Base-by-base conservation (phyloP, 2,888 invertebrate genomes). In the Epinotia bilunana region DNA sequence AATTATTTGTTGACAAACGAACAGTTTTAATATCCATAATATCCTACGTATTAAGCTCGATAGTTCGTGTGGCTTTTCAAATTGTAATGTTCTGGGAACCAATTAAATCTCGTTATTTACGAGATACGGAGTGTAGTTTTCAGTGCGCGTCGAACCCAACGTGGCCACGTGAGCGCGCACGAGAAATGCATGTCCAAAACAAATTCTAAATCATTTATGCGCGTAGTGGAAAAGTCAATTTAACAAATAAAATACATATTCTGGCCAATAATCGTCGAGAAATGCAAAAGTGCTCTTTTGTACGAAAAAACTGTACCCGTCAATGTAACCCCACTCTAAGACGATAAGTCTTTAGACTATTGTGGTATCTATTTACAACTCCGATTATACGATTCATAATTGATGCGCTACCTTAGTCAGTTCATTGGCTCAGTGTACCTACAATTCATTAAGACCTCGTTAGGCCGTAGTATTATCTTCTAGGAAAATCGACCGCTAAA, bases 401-500 rank as follows among this genome's bases (percentile, higher is more conserved):
- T 69, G 58, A 69, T 60, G 60, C n/a, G 16, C n/a, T 23, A 46
- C 16, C 46, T 60, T n/a, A 60, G 39, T 9, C 57, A 58, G 69
- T 69, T 69, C 68, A 60, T 69, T 69, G 58, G 68, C 58, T 64
- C 60, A 61, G 18, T 65, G 46, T 57, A n/a, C 9, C n/a, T n/a
- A n/a, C n/a, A 62, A 57, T 61, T 69, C 73, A 46, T 46, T 57
- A 61, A 57, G 16, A 16, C 28, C 62, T 57, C 73, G 62, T 74
- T 69, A 73, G 68, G 20, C 46, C 33, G 33, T 33, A 60, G n/a
- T 18, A 46, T 74, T 70, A 69, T 69, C 69, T 72, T 60, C 13
- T 64, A 60, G 64, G 74, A 70, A 74, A 70, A 74, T 64, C 33
- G 60, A 64, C 57, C 55, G 64, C 53, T 64, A 60, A 58, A 60